Conservation (phyloP, 2,888 invertebrate genomes). For the Glyphotaelius pellucidus region DNA sequence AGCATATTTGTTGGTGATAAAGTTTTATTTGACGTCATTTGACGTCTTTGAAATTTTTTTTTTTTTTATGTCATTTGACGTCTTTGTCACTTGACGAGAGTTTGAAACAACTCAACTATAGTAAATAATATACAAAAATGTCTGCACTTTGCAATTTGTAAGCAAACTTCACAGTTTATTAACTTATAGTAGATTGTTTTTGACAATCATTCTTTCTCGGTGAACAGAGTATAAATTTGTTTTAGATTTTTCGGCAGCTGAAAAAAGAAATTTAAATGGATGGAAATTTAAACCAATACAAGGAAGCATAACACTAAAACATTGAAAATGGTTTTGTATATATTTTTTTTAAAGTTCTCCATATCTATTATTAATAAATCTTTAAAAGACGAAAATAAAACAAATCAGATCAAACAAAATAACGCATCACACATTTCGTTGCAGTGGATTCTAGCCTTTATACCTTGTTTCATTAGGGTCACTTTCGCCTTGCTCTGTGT, state of each 20-base stretch:
- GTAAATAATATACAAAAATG: background rate
- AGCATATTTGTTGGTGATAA: too few relatives aligned
- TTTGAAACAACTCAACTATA: background rate
- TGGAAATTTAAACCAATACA: background rate
- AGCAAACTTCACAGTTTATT: background rate
- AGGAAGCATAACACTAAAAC: background rate
- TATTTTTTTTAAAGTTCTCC: background rate
- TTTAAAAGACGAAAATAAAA: constrained; percentile 31
- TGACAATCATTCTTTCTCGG: background rate
- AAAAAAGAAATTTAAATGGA: background rate
- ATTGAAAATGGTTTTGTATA: too few relatives aligned
- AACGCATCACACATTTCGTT: constrained; percentile 52
- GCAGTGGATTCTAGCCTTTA: constrained; percentile 58
- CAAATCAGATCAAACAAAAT: constrained; percentile 25
- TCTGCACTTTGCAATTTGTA: background rate
- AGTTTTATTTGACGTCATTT: too few relatives aligned
- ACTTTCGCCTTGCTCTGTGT: constrained; percentile 57
- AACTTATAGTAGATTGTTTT: background rate
- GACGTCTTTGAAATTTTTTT: too few relatives aligned
- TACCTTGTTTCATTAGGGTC: constrained; percentile 65
- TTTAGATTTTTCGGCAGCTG: background rate
- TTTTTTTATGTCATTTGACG: too few relatives aligned
- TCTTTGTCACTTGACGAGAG: too few relatives aligned
- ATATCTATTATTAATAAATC: background rate
- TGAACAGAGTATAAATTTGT: background rate